A percentile compares a stretch with the other conserved stretches of the same genome.
Evolutionary conservation across 2,888 invertebrate species (phyloP).

Genomic region (Coremacera marginata): DNA sequence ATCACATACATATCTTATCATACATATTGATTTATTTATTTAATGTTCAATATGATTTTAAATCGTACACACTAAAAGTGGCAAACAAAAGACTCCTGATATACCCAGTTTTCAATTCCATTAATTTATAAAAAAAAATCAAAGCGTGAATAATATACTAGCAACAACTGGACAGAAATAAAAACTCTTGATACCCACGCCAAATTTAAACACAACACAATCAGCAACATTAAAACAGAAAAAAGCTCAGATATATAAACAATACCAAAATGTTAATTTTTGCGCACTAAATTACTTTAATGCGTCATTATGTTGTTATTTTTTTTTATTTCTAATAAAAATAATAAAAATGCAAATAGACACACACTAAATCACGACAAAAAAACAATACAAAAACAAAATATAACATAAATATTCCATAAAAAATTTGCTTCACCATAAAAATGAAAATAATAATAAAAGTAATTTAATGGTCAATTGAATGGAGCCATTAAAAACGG

Average conservation of each 20-base stretch:
- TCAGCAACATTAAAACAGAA: neutral
- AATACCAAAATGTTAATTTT: constrained; percentile 12
- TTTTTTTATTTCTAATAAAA: neutral
- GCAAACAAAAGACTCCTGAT: no score
- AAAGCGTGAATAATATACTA: neutral
- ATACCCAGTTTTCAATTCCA: no score
- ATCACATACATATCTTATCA: no score
- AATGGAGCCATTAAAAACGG: constrained; percentile 61
- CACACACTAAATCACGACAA: neutral
- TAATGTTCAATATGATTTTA: no score
- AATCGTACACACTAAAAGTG: no score
- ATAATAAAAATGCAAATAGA: neutral
- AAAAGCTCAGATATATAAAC: neutral
- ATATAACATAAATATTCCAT: constrained; percentile 59
- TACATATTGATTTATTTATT: no score
- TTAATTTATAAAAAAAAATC: neutral
- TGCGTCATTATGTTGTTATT: neutral
- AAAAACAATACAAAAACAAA: neutral
- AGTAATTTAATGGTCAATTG: constrained; percentile 66
- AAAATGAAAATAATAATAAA: constrained; percentile 54
- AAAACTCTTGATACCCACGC: neutral
- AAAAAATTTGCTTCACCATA: constrained; percentile 52
- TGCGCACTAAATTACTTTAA: constrained; percentile 15
- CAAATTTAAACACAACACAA: neutral
- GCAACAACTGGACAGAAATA: neutral